Base-by-base conservation (phyloP, 2,113 vertebrate species). In the Nanorana parkeri region DNA sequence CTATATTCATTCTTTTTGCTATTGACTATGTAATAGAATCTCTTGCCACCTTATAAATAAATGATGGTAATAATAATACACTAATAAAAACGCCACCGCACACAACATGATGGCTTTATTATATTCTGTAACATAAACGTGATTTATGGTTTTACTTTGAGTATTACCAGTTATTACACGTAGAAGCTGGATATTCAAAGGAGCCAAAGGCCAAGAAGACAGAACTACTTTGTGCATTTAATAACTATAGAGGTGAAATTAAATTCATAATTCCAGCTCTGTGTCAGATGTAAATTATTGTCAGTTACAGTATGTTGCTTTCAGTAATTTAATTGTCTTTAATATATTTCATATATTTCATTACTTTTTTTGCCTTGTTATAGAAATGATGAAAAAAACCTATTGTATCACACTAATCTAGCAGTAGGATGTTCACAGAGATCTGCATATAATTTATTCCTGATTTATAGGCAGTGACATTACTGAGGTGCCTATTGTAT, bases 11-110 rank as follows among this genome's bases (percentile, higher is more conserved):
- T 74, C n/a, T 61, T 24, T 79, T 17, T 24, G 5, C 23, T 47
- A 56, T 67, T 56, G 64, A 68, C 64, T 56, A 51, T 67, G 47
- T 55, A 21, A 55, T 58, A 79, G 52, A 79, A 68, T 68, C 28
- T 68, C 52, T 61, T 79, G 65, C 65, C 41, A 68, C 68, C 51
- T 55, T 66, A 78, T 78, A 66, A 78, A 78, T 79, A 79, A 79
- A 79, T 58, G 13, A 79, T 67, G 28, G n/a, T 54, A 79, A 68
- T 79, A 68, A 79, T 67, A 68, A 80, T 61, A 17, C 47, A 69
- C 77, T 60, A 68, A 80, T 68, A 80, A 80, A 69, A 69, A 58
- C 69, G 78, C 66, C 65, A 79, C 23, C 51, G 55, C 32, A 54
- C 32, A 69, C 41, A 54, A 80, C 69, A 80, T 60, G 24, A 60